Base-by-base conservation (phyloP, 2,888 invertebrate genomes). In the Drosophila diplacantha region DNA sequence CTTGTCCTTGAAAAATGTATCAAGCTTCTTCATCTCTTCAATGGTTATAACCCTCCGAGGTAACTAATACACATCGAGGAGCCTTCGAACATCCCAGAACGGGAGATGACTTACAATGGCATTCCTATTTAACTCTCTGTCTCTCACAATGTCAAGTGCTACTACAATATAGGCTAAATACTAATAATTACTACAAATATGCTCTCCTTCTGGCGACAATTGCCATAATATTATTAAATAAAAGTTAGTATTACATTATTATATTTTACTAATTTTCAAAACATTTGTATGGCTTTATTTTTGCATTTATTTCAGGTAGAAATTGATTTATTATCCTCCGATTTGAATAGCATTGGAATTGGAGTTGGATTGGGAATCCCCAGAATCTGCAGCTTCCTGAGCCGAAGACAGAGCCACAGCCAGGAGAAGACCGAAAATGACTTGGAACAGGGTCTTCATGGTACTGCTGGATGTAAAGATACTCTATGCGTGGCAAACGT, bases 381-480 rank as follows among this genome's bases (percentile, higher is more conserved):
- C 24, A 1, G 24, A 5, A 22, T 3, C 22, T 22, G 22, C 22
- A 24, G 24, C 24, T 24, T 38, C 20, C 20, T 38, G 20, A 20
- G 39, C 39, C 22, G 14, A 22, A 4, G 14, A 8, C 8, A 39
- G 39, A 1, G 14, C 39, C 39, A 20, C 20, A 14, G 8, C 14
- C 39, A 39, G 22, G 5, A 39, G 38, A 14, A 39, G 20, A 20
- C 20, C 14, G 12, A 39, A 22, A 5, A 39, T 4, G 8, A 39
- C 2, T 8, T 39, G 4, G 14, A 8, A 39, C 8, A 51, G 22
- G 31, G 38, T 14, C 31, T 38, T 50, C 54, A 55, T 53, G 18
- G 26, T 37, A 12, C n/a, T 6, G 9, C 14, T 20, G 4, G 4
- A 20, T 47, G 14, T 14, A n/a, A n/a, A 26, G 16, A 18, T 37